Percentiles rank a stretch among this genome's conserved stretches.
Conservation (phyloP, 23 tunicate genomes). For the Halocynthia roretzi region DNA sequence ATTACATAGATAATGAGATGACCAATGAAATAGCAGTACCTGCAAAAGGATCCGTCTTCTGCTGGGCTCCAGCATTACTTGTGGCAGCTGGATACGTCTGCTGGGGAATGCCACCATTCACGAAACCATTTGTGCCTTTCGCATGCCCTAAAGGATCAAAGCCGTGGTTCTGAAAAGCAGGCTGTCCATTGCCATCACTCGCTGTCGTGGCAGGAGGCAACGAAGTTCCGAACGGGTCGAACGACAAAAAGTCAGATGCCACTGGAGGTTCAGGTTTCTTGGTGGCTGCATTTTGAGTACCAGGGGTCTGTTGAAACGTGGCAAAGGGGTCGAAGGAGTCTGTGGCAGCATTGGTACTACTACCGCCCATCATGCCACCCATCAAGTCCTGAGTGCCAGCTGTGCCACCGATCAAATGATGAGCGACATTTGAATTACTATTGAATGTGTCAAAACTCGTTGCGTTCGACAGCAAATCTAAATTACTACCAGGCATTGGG, state of each 20-base stretch:
- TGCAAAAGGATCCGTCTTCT: conserved; percentile 17
- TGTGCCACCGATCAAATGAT: too few relatives aligned
- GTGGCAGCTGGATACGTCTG: background rate
- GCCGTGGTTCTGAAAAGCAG: conserved; percentile 12
- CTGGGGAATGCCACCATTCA: conserved; percentile 1
- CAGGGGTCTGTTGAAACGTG: conserved; percentile 4
- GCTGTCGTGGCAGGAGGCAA: background rate
- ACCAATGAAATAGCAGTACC: background rate
- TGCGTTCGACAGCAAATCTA: conserved; percentile 61
- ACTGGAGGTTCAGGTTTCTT: conserved; percentile 15
- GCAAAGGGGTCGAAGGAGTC: conserved; percentile 70
- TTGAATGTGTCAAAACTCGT: background rate
- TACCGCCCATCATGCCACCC: conserved; percentile 30
- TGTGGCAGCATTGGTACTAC: background rate
- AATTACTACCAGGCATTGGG: conserved; percentile 38
- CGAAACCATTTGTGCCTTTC: background rate
- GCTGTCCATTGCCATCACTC: background rate
- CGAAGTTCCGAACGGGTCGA: conserved; percentile 55
- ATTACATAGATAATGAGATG: too few relatives aligned
- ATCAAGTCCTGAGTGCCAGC: conserved; percentile 15
- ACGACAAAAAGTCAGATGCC: conserved; percentile 47
- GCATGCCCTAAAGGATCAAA: conserved; percentile 63
- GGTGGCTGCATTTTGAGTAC: conserved; percentile 9
- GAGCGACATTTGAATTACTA: too few relatives aligned
- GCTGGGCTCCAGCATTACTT: conserved; percentile 9